Base-by-base conservation (phyloP, 2,113 vertebrate species). In the Pipra filicauda region DNA sequence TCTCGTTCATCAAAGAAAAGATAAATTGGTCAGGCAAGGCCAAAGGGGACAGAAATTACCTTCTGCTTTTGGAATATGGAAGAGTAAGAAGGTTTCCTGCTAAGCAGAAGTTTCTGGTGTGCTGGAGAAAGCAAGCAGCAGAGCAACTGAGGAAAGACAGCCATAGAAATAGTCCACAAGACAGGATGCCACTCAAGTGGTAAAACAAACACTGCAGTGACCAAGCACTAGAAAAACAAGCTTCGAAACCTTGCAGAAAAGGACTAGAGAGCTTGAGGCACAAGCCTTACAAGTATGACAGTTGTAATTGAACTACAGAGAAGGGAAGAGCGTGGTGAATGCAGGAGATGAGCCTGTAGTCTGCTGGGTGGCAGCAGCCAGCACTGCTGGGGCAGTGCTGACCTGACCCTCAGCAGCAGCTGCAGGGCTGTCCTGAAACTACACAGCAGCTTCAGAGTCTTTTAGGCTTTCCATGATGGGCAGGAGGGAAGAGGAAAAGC, bases 291-390 rank as follows among this genome's bases (percentile, higher is more conserved):
- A 26, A 49, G 23, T 4, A 12, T 12, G 57, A 51, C 44, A 69
- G 39, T 28, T 2, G 0, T 5, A 37, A 54, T 31, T 9, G 59
- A 46, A 2, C 2, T 49, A 5, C 0, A 2, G 55, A 15, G 61
- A 54, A 19, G 14, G 54, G 61, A 83, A 46, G 67, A 54, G 20
- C 13, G 11, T 22, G 58, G 20, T 30, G 31, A 31, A 52, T 0
- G 1, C 20, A 6, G 3, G 2, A 58, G 62, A 16, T 31, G 24
- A 33, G 43, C 17, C n/a, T 5, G 8, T 5, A 35, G 46, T 15
- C 35, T n/a, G 55, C 37, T 16, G 62, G 27, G 8, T 16, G 75
- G 59, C 14, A 39, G 59, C 84, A 82, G 67, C 55, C 52, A 18
- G 48, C 7, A 11, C 27, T 3, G 5, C 73, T 4, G 31, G 62